Evolutionary conservation across 2,888 invertebrate species (phyloP).

Genomic region (Caenorhabditis macrosperma): DNA sequence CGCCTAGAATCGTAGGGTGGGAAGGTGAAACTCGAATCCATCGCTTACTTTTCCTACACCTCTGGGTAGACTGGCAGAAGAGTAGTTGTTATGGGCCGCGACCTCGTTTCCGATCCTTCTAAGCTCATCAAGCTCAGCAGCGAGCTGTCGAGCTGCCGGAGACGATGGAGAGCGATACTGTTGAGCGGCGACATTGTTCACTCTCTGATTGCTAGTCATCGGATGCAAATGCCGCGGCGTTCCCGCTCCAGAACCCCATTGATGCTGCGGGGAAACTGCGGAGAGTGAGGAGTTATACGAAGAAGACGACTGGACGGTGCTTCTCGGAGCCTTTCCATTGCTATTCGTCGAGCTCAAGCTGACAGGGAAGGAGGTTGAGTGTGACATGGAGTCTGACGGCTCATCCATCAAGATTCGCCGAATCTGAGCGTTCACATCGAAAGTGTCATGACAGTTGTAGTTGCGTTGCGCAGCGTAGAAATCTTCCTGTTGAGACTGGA

Average conservation of each 20-base stretch:
- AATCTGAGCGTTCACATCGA: slow-evolving; percentile 78
- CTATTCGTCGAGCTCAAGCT: slow-evolving; percentile 70
- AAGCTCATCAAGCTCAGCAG: slow-evolving; percentile 79
- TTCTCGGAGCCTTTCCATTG: slow-evolving; percentile 48
- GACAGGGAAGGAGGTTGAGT: slow-evolving; percentile 78
- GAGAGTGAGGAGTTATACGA: slow-evolving; percentile 79
- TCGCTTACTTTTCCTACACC: slow-evolving; percentile 63
- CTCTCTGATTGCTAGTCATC: slow-evolving; percentile 37
- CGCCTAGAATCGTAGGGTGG: slow-evolving; percentile 64
- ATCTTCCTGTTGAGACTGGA: slow-evolving; percentile 63
- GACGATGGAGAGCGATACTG: slow-evolving; percentile 75
- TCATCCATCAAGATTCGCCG: slow-evolving; percentile 76
- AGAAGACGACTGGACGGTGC: slow-evolving; percentile 75
- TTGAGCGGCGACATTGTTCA: slow-evolving; percentile 27
- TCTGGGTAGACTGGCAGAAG: slow-evolving; percentile 75
- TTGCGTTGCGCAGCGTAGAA: slow-evolving; percentile 58
- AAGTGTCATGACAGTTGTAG: slow-evolving; percentile 60
- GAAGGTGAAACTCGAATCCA: background rate
- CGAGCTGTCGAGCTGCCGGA: slow-evolving; percentile 78
- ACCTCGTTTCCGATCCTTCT: slow-evolving; percentile 67
- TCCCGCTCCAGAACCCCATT: slow-evolving; percentile 66
- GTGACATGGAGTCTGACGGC: slow-evolving; percentile 74
- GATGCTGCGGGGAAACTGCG: slow-evolving; percentile 69
- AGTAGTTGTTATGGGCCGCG: slow-evolving; percentile 56
- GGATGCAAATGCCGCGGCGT: slow-evolving; percentile 63